Evolutionary conservation across 2,797 vertebrate species (phyloP).

Genomic region (Myiotriccus ornatus): DNA sequence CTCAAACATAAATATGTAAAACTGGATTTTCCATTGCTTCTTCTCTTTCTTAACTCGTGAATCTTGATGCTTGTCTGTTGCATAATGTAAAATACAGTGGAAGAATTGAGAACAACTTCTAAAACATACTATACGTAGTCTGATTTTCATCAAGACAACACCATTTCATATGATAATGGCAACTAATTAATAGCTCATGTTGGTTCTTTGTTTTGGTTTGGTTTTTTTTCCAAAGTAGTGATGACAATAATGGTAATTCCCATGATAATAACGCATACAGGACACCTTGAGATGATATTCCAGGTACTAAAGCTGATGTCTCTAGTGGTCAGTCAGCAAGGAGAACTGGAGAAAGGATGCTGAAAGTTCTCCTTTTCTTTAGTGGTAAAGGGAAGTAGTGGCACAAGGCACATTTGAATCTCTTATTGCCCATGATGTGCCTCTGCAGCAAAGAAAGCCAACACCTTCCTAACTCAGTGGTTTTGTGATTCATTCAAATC

Average conservation of each 20-base stretch:
- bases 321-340: neutral
- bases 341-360: neutral
- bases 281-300: neutral
- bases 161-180: neutral
- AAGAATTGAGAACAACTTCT: neutral
- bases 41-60: neutral
- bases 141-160: neutral
- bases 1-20: neutral
- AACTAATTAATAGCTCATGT: neutral
- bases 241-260: neutral
- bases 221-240: rapidly evolving
- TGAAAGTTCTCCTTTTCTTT: neutral
- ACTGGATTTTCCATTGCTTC: neutral
- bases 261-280: neutral
- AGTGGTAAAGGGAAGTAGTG: neutral
- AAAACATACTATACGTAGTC: neutral
- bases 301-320: neutral
- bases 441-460: neutral
- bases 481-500: neutral
- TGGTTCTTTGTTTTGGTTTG: rapidly evolving
- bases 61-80: neutral
- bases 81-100: neutral
- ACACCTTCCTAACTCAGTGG: neutral
- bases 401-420: neutral
- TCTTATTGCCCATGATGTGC: neutral